Evolutionary conservation across 1,140 invertebrate genomes (phyloP), one percentile per base, ranked within the genome.

Genomic region (Apis laboriosa): DNA sequence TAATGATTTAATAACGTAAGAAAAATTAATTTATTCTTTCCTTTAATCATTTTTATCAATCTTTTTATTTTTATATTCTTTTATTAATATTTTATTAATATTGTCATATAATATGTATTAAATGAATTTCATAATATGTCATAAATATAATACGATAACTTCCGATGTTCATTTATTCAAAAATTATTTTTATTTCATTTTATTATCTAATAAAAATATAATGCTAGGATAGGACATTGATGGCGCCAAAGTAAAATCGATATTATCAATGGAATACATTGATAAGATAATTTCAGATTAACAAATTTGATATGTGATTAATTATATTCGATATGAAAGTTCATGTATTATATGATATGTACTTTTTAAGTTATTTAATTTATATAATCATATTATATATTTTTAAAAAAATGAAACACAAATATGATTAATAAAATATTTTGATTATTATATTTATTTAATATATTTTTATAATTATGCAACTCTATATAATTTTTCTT

Each of bases 211-310:
- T 28, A 34, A 58, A 73, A 43, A 75, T 49, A n/a, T 75, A 43
- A 34, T 43, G 11, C 13, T 4, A 51, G 2, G 11, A 49, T 9
- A n/a, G 5, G 5, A 43, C 21, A 49, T 49, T 19, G 17, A 75
- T 34, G 58, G n/a, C 15, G 58, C 13, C 19, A 74, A 51, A 58
- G 43, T 61, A 58, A 9, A 74, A 58, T 75, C 73, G 58, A 75
- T 75, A 61, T 49, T 61, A 43, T 61, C 58, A 43, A 75, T 19
- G 24, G n/a, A 43, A 75, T 51, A 24, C 7, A 17, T 60, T 9
- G 15, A 17, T 11, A n/a, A 7, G 55, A 51, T 17, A 63, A 24
- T 17, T 75, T 75, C 58, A 51, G 43, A 60, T 75, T 17, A 15
- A 43, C 4, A 8, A 61, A 74, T 34, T n/a, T 4, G 5, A 9